Percentiles rank a stretch among this genome's conserved stretches.
Conservation (phyloP, 2,797 vertebrate species). For the Thaleichthys pacificus region DNA sequence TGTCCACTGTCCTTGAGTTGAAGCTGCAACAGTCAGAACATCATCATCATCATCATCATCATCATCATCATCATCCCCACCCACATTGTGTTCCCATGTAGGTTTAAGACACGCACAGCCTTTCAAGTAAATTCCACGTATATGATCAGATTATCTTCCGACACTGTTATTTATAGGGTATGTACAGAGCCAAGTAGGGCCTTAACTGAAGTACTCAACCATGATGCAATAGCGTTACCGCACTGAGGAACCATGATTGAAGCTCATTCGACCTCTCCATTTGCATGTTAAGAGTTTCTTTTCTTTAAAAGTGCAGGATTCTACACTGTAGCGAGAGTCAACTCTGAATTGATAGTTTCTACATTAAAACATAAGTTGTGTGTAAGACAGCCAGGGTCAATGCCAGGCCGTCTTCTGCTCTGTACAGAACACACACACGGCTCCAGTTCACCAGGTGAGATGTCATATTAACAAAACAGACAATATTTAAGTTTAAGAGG, state of each 20-base stretch:
- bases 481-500: constrained; percentile 25
- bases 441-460: constrained; percentile 42
- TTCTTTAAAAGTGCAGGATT: constrained; percentile 57
- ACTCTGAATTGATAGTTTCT: constrained; percentile 26
- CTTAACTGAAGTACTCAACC: constrained; percentile 33
- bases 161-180: constrained; percentile 56
- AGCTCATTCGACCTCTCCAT: constrained; percentile 27
- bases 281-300: constrained; percentile 31
- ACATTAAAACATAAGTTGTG: constrained; percentile 31
- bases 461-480: constrained; percentile 40
- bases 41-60: constrained; percentile 13
- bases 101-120: constrained; percentile 43
- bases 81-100: constrained; percentile 48
- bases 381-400: constrained; percentile 55
- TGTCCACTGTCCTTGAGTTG: no score
- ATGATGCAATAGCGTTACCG: constrained; percentile 47
- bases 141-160: constrained; percentile 45
- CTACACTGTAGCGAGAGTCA: constrained; percentile 2
- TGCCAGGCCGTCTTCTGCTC: neutral
- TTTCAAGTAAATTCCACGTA: constrained; percentile 71
- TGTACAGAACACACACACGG: constrained; percentile 11
- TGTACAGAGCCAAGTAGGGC: constrained; percentile 53
- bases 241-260: constrained; percentile 21
- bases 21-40: no score
- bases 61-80: constrained; percentile 19